Conservation (phyloP, 2,888 invertebrate species). For the Synergus umbraculus region DNA sequence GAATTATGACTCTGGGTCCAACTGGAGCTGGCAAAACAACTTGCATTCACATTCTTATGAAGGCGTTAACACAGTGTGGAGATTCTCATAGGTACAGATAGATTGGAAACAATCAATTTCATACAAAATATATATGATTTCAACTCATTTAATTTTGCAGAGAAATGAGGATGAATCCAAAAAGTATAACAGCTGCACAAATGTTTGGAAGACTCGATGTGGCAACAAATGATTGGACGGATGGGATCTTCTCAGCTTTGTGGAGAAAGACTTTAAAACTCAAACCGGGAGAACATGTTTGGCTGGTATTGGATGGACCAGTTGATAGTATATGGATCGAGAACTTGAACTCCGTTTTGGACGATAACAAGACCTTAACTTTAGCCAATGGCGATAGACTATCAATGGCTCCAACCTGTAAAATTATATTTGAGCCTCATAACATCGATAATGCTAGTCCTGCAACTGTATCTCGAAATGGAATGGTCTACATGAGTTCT, state of each 20-base stretch:
- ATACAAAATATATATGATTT: not conserved
- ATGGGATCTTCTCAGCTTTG: slow-evolving; percentile 97
- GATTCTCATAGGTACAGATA: slow-evolving; percentile 85
- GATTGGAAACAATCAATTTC: not conserved
- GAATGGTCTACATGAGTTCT: slow-evolving; percentile 98
- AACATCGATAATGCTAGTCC: slow-evolving; percentile 99
- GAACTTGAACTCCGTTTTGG: slow-evolving; percentile 96
- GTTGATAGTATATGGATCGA: slow-evolving; percentile 99
- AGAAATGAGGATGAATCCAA: slow-evolving; percentile 99
- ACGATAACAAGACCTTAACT: slow-evolving; percentile 97
- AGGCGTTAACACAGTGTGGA: slow-evolving; percentile 91
- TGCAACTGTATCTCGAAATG: slow-evolving; percentile 93
- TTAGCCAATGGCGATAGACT: slow-evolving; percentile 96
- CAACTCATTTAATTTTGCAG: slow-evolving; percentile 74
- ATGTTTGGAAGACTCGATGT: slow-evolving; percentile 98
- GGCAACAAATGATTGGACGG: slow-evolving; percentile 99
- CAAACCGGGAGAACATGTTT: slow-evolving; percentile 91
- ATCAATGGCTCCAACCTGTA: slow-evolving; percentile 95
- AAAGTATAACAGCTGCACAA: slow-evolving; percentile 97
- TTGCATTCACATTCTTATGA: slow-evolving; percentile 94
- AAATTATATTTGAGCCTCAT: slow-evolving; percentile 97
- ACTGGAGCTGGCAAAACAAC: slow-evolving; percentile 97
- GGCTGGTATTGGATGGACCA: slow-evolving; percentile 97
- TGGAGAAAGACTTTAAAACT: slow-evolving; percentile 96
- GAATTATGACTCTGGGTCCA: slow-evolving; percentile 97